These are phyloP conservation scores for Elgaria multicarinata DNA, from an alignment of 2,113 vertebrate genomes.

Conservation along the genomic window DNA sequence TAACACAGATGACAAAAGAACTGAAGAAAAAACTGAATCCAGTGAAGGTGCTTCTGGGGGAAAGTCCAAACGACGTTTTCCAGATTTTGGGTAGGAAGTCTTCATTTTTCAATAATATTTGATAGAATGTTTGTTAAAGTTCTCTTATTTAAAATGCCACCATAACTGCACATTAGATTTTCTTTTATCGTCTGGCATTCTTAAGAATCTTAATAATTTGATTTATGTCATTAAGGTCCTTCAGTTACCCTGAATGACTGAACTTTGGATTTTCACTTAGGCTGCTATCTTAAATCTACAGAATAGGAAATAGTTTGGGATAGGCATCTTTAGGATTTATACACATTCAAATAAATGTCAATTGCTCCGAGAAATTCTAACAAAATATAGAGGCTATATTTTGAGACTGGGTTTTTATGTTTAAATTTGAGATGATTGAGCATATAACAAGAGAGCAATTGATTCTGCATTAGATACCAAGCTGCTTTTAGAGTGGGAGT, in stretches of 20 bases:
- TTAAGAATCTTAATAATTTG: no score
- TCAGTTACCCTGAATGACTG: no score
- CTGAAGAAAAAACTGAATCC: constrained; percentile 79
- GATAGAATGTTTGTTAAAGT: neutral
- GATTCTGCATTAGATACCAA: neutral
- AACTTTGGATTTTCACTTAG: no score
- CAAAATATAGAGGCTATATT: neutral
- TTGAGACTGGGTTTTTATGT: neutral
- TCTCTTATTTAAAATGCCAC: no score
- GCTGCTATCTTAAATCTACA: no score
- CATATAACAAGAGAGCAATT: neutral
- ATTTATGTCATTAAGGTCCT: no score
- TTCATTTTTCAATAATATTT: neutral
- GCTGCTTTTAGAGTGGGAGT: constrained; percentile 1
- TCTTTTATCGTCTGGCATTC: no score
- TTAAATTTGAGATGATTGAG: neutral
- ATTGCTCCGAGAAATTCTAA: neutral
- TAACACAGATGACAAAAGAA: constrained; percentile 73
- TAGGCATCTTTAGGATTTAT: no score
- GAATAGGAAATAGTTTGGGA: no score
- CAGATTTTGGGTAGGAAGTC: constrained; percentile 88
- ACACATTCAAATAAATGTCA: neutral
- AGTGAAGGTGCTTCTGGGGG: constrained; percentile 79
- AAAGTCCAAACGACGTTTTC: constrained; percentile 89
- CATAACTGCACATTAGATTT: no score